Base-by-base conservation (phyloP, 2,888 invertebrate genomes). In the Maniola hyperantus region DNA sequence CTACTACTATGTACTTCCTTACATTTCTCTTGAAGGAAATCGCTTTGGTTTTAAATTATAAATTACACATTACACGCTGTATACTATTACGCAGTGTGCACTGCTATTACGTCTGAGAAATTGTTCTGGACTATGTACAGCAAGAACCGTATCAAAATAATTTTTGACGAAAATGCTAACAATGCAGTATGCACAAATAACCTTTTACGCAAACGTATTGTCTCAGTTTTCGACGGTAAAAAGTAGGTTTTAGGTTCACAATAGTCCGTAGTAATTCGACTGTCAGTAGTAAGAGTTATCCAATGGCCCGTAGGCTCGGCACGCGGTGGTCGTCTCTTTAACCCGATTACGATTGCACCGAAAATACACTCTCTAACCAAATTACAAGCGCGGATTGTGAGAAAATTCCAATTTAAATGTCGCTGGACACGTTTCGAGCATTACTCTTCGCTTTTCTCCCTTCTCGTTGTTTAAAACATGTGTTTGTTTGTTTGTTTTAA, bases 281-380 rank as follows among this genome's bases (percentile, higher is more conserved):
- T 53, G 50, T 53, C 59, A 18, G 11, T 66, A 51, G 70, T 69
- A 68, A 51, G 66, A 64, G 66, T 18, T 51, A 26, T 18, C 33
- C 64, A 62, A 39, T 46, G 69, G 58, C 66, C 61, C 68, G 76
- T 80, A 82, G 79, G 83, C 83, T 70, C 70, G 76, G 77, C 87
- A 86, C 86, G 85, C 71, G 76, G 65, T 69, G 67, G 66, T 63
- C 70, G 75, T 72, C 76, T 75, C 74, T 80, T 83, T 85, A 88
- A 83, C 82, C 44, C 81, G 84, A 87, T 88, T 87, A 84, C 77
- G 73, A 73, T 78, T 79, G 76, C 78, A 79, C 71, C 74, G 80
- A 77, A 85, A 84, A 84, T 80, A 81, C 80, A 82, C 80, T 83
- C 79, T 77, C 79, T 78, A 81, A 81, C 78, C 72, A 76, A 81